These are phyloP conservation scores for Parnassius mnemosyne DNA, from an alignment of 2,888 invertebrate genomes.

Conservation along the genomic window DNA sequence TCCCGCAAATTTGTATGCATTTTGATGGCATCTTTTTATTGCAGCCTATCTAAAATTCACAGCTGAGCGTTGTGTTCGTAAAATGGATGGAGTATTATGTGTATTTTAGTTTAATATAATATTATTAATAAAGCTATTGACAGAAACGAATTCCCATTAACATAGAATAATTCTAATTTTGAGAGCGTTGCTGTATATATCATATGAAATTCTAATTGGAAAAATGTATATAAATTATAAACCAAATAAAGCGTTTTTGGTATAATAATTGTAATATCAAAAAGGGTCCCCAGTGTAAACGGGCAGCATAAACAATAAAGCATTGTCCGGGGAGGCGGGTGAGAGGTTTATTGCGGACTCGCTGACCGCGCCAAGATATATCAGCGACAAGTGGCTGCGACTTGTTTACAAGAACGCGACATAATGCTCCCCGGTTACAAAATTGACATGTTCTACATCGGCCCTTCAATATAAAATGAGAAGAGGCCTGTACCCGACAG, in stretches of 20 bases:
- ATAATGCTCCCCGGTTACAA: conserved; percentile 64
- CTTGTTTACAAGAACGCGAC: conserved; percentile 75
- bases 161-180: no score
- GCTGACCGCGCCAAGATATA: conserved; percentile 73
- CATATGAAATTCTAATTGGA: background rate
- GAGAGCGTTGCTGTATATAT: no score
- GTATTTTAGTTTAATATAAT: no score
- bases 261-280: conserved; percentile 22
- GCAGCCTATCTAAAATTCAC: no score
- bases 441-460: conserved; percentile 45
- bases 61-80: no score
- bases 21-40: no score
- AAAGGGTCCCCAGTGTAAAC: conserved; percentile 28
- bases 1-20: no score
- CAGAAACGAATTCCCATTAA: no score
- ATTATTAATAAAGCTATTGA: no score
- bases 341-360: conserved; percentile 48
- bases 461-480: conserved; percentile 5
- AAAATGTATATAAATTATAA: background rate
- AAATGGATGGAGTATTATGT: no score
- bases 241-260: background rate
- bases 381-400: conserved; percentile 67
- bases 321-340: conserved; percentile 37
- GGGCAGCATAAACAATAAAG: conserved; percentile 36
- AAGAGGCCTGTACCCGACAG: no score